Evolutionary conservation across 2,797 vertebrate genomes (phyloP), one percentile per base, ranked within the genome.

Genomic region (Tarsius wallacei): DNA sequence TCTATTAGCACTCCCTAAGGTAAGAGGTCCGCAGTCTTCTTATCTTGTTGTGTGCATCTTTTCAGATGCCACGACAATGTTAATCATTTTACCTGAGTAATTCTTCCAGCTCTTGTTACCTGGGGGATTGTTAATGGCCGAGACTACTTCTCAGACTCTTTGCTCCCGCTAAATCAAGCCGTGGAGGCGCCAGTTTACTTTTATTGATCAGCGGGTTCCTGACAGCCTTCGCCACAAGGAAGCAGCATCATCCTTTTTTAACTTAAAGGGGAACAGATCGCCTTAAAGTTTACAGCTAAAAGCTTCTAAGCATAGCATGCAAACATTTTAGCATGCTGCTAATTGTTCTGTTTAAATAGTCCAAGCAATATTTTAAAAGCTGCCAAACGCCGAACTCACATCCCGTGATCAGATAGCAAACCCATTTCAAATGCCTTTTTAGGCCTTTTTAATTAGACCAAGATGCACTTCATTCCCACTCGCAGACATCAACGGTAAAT

Each of bases 51-150:
- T 96, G 94, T 95, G 87, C 93, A 96, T 97, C 87, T 97, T 95
- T 97, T 95, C 92, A 96, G 95, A 97, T 97, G 90, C 96, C 95
- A 94, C 63, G 94, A 91, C 97, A 97, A 97, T 94, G 97, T 97
- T 98, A 97, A 97, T 97, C 97, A 97, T 98, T 98, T 97, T 98
- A 98, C 98, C 98, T 98, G 98, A 96, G 91, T 96, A 97, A 98
- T 98, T 98, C 97, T 98, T 98, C 98, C 98, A 97, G 98, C 98
- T 98, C 98, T 98, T 10, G 78, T 98, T 98, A 98, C 98, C 98
- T 98, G 98, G 98, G 98, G 98, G 98, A 98, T 98, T 99, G 97
- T 98, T 98, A 99, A 98, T 98, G 98, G 98, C 96, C 61, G 73
- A 96, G 96, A 97, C 96, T 96, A 98, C 97, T 97, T 97, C 98